Base-by-base conservation (phyloP, 2,888 invertebrate species). In the Hirtodrosophila duncani region DNA sequence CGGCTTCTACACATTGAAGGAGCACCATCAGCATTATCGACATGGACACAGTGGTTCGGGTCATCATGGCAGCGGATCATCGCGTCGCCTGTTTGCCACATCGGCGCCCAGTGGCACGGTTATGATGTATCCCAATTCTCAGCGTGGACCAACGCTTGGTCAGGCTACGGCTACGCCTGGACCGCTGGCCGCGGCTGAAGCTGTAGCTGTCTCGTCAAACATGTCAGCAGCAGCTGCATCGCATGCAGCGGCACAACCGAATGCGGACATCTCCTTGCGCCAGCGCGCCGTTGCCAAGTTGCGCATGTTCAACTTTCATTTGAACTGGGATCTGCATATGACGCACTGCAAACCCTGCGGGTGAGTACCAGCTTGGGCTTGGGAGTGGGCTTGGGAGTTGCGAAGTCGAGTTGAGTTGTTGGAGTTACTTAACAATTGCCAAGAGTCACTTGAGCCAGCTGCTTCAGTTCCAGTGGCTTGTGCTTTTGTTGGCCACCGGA, bases 241-340 rank as follows among this genome's bases (percentile, higher is more conserved):
- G 52, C 27, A 63, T 31, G 55, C 61, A 39, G 53, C 66, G 45
- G 69, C 72, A 39, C 63, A 66, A 38, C 83, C 84, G n/a, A n/a
- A n/a, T n/a, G n/a, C n/a, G 67, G 86, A 86, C 71, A 83, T 85
- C 48, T 86, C 87, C 30, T 55, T 87, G 63, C 74, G 86, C 43
- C 87, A 87, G 64, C 87, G 87, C 24, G 87, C 87, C 41, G 86
- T 87, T 46, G 87, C 87, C 45, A 87, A 87, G 71, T 63, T 87
- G 67, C 85, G 86, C 61, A 85, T 87, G 84, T 87, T 87, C 65
- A 87, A 87, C 80, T 87, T 87, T 57, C 86, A 87, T 63, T 78
- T 87, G 39, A 87, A 87, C 72, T 87, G 87, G 87, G 87, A 87
- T 72, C 81, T 87, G 50, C 87, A 87, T 62, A 87, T 87, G 87